A percentile compares a stretch with the other conserved stretches of the same genome.
Conservation (phyloP, 1,140 invertebrate genomes). For the Caenorhabditis remanei region DNA sequence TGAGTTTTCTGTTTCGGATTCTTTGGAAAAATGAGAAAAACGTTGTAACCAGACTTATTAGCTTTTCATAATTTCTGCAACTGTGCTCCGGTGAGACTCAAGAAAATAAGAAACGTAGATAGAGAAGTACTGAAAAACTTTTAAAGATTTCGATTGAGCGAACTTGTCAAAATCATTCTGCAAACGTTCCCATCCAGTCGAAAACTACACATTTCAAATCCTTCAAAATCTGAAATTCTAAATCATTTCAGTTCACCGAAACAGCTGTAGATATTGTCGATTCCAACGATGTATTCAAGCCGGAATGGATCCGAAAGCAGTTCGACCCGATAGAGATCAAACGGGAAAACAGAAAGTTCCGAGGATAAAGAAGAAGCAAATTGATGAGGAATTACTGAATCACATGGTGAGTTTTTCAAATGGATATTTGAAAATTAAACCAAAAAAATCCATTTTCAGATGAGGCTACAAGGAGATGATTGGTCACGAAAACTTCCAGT, state of each 20-base stretch:
- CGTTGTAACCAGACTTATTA: too few species aligned
- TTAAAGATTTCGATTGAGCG: too few species aligned
- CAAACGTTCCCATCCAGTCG: too few species aligned
- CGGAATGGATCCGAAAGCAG: conserved; percentile 76
- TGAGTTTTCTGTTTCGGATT: conserved; percentile 56
- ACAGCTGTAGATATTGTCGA: conserved; percentile 72
- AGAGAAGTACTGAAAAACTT: too few species aligned
- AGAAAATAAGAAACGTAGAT: too few species aligned
- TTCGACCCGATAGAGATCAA: conserved; percentile 75
- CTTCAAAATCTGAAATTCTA: background rate
- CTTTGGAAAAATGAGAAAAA: too few species aligned
- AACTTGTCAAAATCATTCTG: too few species aligned
- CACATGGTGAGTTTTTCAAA: conserved; percentile 71
- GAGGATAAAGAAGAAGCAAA: conserved; percentile 70
- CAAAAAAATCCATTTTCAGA: conserved; percentile 65
- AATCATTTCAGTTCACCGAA: conserved; percentile 67
- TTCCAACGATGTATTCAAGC: conserved; percentile 74
- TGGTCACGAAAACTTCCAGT: conserved; percentile 77
- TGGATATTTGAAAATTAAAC: background rate
- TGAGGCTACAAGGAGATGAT: conserved; percentile 75
- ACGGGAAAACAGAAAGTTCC: conserved; percentile 77
- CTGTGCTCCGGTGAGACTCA: too few species aligned
- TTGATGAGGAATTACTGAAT: conserved; percentile 77
- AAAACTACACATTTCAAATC: background rate
- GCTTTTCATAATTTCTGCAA: too few species aligned